Percentiles rank a stretch among this genome's conserved stretches.
phyloP scores from a whole-genome alignment of 2,888 invertebrate species.

The Lasioglossum morio region DNA sequence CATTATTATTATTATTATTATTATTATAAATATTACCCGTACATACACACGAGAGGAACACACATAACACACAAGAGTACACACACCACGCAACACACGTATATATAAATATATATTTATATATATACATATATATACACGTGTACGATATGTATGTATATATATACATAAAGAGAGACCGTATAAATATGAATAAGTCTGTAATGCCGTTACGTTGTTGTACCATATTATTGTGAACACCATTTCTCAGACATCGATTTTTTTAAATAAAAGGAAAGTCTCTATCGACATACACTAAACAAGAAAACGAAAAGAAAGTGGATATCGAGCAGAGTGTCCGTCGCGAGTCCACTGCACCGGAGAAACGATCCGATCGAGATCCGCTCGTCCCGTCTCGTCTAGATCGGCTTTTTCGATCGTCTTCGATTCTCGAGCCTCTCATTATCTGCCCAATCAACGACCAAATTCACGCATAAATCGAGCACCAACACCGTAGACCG shows the following conservation, averaged over 20 bases:
- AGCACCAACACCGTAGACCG: not conserved
- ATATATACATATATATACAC: conserved; percentile 37
- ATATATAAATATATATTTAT: conserved; percentile 54
- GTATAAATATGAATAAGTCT: conserved; percentile 68
- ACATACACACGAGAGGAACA: not conserved
- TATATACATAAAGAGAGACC: conserved; percentile 59
- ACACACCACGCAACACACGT: not conserved
- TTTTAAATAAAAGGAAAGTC: conserved; percentile 80
- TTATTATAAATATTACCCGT: conserved; percentile 10
- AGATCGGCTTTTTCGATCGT: not conserved
- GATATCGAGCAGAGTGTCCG: conserved; percentile 55
- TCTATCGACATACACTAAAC: conserved; percentile 66
- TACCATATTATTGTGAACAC: conserved; percentile 83
- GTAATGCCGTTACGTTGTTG: conserved; percentile 81
- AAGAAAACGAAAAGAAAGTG: conserved; percentile 37
- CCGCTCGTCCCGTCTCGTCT: not conserved
- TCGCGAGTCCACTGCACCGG: conserved; percentile 38
- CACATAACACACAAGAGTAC: not conserved
- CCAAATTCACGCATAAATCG: not conserved
- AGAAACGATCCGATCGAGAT: conserved; percentile 26
- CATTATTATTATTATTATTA: not conserved
- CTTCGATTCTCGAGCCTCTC: not conserved
- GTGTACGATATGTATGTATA: conserved; percentile 25
- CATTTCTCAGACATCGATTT: conserved; percentile 84
- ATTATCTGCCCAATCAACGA: not conserved